A percentile compares a stretch with the other conserved stretches of the same genome.
phyloP scores from a whole-genome alignment of 2,888 invertebrate species.

The Megamerina dolium region DNA sequence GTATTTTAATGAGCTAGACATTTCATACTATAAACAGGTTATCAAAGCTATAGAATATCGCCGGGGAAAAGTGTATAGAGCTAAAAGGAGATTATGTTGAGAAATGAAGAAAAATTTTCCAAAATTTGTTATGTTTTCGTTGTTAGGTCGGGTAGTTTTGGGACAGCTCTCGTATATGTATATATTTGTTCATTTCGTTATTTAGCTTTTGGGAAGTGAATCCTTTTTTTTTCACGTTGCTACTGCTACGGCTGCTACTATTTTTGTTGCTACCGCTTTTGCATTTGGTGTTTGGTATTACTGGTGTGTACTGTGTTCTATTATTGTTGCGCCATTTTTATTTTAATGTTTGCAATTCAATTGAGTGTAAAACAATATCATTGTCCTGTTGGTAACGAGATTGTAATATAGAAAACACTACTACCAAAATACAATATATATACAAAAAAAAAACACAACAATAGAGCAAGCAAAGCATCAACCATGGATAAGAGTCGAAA shows the following conservation, averaged over 20 bases:
- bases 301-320: background rate
- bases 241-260: background rate
- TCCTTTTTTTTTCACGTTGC: background rate
- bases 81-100: too few relatives aligned
- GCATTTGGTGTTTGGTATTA: constrained; percentile 9
- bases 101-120: too few relatives aligned
- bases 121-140: too few relatives aligned
- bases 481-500: too few relatives aligned
- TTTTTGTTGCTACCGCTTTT: background rate
- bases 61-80: too few relatives aligned
- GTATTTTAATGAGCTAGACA: too few relatives aligned
- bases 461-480: background rate
- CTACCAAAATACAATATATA: background rate
- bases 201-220: background rate
- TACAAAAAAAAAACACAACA: constrained; percentile 1
- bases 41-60: too few relatives aligned
- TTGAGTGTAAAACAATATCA: constrained; percentile 43
- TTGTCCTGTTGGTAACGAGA: constrained; percentile 24
- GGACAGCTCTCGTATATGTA: too few relatives aligned
- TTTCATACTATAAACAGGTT: too few relatives aligned
- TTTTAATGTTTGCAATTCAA: constrained; percentile 36
- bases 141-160: too few relatives aligned
- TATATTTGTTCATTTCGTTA: too few relatives aligned
- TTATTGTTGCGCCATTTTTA: constrained; percentile 6
- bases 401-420: background rate